phyloP scores from a whole-genome alignment of 2,797 vertebrate genomes.

The Antrozous pallidus region DNA sequence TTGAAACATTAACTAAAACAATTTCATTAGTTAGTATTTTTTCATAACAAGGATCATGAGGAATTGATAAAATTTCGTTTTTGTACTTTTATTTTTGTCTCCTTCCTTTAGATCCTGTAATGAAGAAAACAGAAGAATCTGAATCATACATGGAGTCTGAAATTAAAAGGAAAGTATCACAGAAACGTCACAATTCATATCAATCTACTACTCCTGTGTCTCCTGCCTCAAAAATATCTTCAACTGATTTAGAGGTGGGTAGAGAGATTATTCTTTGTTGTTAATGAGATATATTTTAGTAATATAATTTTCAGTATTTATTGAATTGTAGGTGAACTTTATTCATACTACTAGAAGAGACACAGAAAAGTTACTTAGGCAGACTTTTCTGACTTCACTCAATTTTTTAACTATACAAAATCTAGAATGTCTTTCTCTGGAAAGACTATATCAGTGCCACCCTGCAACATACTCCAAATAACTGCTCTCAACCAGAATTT shows the following conservation, averaged over 20 bases:
- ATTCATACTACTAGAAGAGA: not conserved
- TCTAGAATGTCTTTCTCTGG: not conserved
- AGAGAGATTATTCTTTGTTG: constrained; percentile 33
- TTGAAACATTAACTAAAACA: constrained; percentile 15
- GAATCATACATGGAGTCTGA: constrained; percentile 79
- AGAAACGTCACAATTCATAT: constrained; percentile 79
- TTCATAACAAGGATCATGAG: not conserved
- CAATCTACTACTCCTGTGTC: constrained; percentile 65
- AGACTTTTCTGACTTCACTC: constrained; percentile 6
- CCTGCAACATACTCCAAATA: not conserved
- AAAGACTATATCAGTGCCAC: not conserved
- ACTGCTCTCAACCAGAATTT: not conserved
- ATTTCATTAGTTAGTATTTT: not conserved
- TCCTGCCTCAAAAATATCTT: constrained; percentile 82
- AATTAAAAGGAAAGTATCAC: constrained; percentile 84
- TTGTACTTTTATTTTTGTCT: constrained; percentile 26
- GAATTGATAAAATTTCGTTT: constrained; percentile 45
- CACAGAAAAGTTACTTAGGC: not conserved
- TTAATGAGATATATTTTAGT: constrained; percentile 8
- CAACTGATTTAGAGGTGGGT: constrained; percentile 83
- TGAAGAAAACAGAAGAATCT: constrained; percentile 81
- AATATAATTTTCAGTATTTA: not conserved
- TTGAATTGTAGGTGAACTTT: not conserved
- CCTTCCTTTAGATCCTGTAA: constrained; percentile 77
- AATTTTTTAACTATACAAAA: not conserved